Evolutionary conservation across 2,797 vertebrate genomes (phyloP).

Genomic region (Syngnathus acus): DNA sequence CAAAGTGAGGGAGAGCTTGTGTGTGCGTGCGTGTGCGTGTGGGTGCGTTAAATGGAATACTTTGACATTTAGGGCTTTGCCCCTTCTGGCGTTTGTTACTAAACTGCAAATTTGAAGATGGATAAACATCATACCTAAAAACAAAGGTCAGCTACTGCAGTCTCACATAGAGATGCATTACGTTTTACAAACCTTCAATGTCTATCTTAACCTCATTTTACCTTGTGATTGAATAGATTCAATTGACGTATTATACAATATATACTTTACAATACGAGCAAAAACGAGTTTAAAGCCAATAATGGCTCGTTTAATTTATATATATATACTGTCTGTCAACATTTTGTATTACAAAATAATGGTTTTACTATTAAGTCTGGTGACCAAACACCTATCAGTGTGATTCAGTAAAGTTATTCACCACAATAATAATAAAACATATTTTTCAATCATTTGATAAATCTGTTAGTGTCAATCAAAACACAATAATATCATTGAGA

Average conservation of each 20-base stretch:
- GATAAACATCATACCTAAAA: too few relatives aligned
- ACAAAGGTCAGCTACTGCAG: too few relatives aligned
- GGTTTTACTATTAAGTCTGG: neutral
- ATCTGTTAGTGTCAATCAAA: too few relatives aligned
- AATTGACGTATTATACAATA: too few relatives aligned
- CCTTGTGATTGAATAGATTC: too few relatives aligned
- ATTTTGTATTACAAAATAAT: neutral
- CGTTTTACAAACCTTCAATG: too few relatives aligned
- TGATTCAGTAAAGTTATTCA: neutral
- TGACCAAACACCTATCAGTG: neutral
- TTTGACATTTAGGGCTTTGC: conserved; percentile 7
- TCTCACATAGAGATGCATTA: too few relatives aligned
- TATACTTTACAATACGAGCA: too few relatives aligned
- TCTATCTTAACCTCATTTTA: too few relatives aligned
- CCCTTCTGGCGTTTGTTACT: neutral
- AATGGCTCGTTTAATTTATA: neutral
- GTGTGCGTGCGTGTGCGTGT: conserved; percentile 4
- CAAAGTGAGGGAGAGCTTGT: conserved; percentile 2
- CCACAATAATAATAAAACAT: neutral
- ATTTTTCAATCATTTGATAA: neutral
- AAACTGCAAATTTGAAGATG: neutral
- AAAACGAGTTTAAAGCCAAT: neutral
- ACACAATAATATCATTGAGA: too few relatives aligned
- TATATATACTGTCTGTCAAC: too few relatives aligned
- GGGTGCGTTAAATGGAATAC: conserved; percentile 18